These are phyloP conservation scores for Caradrina clavipalpis DNA, from an alignment of 2,888 invertebrate genomes.

Conservation along the genomic window DNA sequence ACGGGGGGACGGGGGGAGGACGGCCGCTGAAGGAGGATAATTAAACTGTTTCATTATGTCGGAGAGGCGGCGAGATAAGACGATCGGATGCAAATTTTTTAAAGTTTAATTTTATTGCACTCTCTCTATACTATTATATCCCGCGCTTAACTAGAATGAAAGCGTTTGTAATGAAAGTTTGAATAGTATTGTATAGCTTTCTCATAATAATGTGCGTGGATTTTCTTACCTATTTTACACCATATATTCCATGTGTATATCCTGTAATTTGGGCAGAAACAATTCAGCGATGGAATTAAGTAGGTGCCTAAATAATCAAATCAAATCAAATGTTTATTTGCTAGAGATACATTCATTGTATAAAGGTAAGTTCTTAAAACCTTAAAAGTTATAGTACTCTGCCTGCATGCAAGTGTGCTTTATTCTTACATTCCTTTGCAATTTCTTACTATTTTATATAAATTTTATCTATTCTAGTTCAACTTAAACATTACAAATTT, in stretches of 20 bases:
- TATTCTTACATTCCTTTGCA: too few species aligned
- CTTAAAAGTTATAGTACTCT: too few species aligned
- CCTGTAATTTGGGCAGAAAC: not conserved
- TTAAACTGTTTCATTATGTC: conserved; percentile 80
- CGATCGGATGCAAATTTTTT: conserved; percentile 64
- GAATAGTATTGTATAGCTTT: not conserved
- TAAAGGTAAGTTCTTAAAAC: too few species aligned
- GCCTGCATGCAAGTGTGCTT: too few species aligned
- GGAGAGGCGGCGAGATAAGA: conserved; percentile 66
- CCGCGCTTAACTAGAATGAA: not conserved
- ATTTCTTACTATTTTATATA: too few species aligned
- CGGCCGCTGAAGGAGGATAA: conserved; percentile 71
- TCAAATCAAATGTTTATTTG: too few species aligned
- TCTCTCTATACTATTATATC: conserved; percentile 18
- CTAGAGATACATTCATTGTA: too few species aligned
- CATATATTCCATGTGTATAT: not conserved
- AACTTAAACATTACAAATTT: too few species aligned
- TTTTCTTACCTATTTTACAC: not conserved
- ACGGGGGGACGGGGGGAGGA: conserved; percentile 29
- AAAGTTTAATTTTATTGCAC: conserved; percentile 55
- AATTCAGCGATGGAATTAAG: not conserved
- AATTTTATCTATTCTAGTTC: too few species aligned
- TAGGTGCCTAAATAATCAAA: too few species aligned
- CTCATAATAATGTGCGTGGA: too few species aligned
- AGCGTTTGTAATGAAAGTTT: conserved; percentile 4